A percentile compares a stretch with the other conserved stretches of the same genome.
Conservation (phyloP, 37 sponge, comb jelly and placozoan genomes). For the Dysidea cf. avara region DNA sequence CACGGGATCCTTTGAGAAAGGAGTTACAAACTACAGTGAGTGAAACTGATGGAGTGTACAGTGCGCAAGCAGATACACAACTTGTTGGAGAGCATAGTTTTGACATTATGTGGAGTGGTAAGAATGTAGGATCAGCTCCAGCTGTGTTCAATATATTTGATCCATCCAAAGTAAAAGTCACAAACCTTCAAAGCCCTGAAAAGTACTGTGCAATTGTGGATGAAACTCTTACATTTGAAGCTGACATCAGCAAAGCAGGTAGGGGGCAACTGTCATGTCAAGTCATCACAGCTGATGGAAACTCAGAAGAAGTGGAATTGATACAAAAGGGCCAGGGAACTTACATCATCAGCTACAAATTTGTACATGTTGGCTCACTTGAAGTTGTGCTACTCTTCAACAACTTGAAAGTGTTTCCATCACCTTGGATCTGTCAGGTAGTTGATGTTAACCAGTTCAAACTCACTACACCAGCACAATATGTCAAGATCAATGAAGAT, state of each 20-base stretch:
- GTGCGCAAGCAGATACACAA: too few species aligned
- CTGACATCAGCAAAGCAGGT: slow-evolving; percentile 54
- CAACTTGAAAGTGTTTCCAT: slow-evolving; percentile 31
- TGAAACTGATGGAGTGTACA: too few species aligned
- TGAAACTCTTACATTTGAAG: slow-evolving; percentile 34
- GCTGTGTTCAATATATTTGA: too few species aligned
- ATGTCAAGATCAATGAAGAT: slow-evolving; percentile 37
- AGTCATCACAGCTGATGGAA: slow-evolving; percentile 34
- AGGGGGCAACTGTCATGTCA: slow-evolving; percentile 16
- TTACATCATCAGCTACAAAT: slow-evolving; percentile 15
- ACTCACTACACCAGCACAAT: slow-evolving; percentile 47
- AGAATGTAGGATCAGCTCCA: too few species aligned
- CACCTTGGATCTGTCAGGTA: slow-evolving; percentile 38
- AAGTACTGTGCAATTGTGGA: not conserved
- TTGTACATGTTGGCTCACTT: slow-evolving; percentile 41
- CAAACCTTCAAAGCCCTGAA: too few species aligned
- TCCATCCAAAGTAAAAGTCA: too few species aligned
- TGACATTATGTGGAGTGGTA: too few species aligned
- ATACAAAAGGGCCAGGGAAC: slow-evolving; percentile 24
- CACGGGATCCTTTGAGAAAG: too few species aligned
- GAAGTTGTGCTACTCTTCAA: slow-evolving; percentile 45
- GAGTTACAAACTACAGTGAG: too few species aligned
- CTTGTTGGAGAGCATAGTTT: too few species aligned
- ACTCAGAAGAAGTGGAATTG: not conserved
- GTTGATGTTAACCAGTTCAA: slow-evolving; percentile 36